These are phyloP conservation scores for Standfussiana lucernea DNA, from an alignment of 2,888 invertebrate species.

Conservation along the genomic window DNA sequence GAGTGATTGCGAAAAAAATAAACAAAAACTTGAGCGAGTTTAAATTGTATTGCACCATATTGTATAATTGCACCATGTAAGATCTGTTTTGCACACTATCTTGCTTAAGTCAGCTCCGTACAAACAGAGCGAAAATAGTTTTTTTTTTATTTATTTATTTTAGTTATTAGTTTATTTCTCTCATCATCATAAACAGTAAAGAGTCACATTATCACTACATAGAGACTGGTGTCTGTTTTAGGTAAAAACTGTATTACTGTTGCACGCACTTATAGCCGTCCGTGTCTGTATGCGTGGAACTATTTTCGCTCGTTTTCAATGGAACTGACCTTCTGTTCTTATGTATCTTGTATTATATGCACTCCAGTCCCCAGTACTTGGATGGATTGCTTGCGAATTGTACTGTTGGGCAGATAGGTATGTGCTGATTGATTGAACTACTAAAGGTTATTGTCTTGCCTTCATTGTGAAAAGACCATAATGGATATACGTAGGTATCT, in stretches of 20 bases:
- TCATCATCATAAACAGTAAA: too few species aligned
- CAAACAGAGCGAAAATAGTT: too few species aligned
- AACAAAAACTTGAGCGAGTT: not conserved
- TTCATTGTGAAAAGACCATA: not conserved
- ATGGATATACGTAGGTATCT: not conserved
- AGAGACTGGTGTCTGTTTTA: too few species aligned
- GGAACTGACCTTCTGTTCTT: not conserved
- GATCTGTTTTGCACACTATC: not conserved
- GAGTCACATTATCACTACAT: too few species aligned
- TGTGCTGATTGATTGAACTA: conserved; percentile 15
- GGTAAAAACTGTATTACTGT: too few species aligned
- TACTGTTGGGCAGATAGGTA: not conserved
- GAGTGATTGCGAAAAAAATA: not conserved
- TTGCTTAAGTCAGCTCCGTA: not conserved
- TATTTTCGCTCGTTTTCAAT: not conserved
- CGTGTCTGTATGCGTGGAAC: too few species aligned
- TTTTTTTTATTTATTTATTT: too few species aligned
- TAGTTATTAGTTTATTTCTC: too few species aligned
- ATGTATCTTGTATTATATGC: not conserved
- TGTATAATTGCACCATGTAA: not conserved
- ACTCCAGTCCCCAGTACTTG: conserved; percentile 3
- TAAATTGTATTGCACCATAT: not conserved
- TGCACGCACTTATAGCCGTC: too few species aligned
- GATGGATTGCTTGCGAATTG: conserved; percentile 12
- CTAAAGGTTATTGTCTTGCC: not conserved